Evolutionary conservation across 35 echinoderm and acorn worm species (phyloP).

Genomic region (Antedon bifida): DNA sequence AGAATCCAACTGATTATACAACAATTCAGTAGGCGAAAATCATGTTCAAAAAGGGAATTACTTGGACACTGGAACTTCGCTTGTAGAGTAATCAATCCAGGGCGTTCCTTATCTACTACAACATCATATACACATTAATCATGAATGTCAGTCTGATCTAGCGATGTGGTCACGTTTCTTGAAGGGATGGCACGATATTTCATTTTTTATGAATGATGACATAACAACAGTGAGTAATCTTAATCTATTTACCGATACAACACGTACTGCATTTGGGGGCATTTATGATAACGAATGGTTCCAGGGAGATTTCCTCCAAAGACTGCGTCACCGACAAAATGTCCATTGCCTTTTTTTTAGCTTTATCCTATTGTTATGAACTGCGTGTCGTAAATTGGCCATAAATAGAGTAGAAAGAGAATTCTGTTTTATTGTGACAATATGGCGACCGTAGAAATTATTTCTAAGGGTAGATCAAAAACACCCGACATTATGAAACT

Average conservation of each 20-base stretch:
- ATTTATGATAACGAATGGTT: not conserved
- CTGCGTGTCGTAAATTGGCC: not conserved
- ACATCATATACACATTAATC: not conserved
- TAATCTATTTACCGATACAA: not conserved
- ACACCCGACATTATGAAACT: not conserved
- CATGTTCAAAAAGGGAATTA: too few species aligned
- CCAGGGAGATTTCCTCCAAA: not conserved
- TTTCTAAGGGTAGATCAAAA: not conserved
- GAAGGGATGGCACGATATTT: not conserved
- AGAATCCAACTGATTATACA: too few species aligned
- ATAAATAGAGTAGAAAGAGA: not conserved
- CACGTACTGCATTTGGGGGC: not conserved
- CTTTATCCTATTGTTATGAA: not conserved
- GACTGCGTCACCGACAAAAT: too few species aligned
- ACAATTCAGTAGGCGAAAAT: too few species aligned
- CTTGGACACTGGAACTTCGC: too few species aligned
- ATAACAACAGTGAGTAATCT: not conserved
- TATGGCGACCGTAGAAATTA: not conserved
- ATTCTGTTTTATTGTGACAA: not conserved
- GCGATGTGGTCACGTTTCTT: not conserved
- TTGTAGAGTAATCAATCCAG: too few species aligned
- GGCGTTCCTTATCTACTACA: too few species aligned
- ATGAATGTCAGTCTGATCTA: not conserved
- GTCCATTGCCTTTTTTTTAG: not conserved
- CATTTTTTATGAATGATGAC: not conserved